A percentile compares a stretch with the other conserved stretches of the same genome.
Conservation (phyloP, 1,140 invertebrate species). For the Monomorium pharaonis region DNA sequence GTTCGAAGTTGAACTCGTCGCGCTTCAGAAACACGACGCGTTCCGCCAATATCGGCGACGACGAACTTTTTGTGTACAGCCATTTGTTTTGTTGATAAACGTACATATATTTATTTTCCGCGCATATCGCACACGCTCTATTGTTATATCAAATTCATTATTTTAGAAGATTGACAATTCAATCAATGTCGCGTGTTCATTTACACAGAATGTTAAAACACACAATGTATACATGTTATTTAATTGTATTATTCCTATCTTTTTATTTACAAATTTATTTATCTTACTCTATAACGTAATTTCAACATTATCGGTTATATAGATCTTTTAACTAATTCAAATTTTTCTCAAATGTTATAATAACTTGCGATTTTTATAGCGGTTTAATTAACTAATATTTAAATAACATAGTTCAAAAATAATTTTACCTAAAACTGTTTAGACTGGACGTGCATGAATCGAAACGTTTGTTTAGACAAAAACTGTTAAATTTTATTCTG, state of each 20-base stretch:
- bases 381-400: neutral
- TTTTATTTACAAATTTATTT: neutral
- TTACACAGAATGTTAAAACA: neutral
- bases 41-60: slow-evolving; percentile 15
- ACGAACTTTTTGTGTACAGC: neutral
- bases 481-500: neutral
- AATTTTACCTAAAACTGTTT: neutral
- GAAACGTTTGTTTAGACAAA: neutral
- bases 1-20: slow-evolving; percentile 23
- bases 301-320: neutral
- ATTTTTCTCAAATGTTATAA: neutral
- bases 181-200: neutral
- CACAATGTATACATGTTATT: neutral
- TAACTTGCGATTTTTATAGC: neutral
- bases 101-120: neutral
- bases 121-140: neutral
- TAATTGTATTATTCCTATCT: neutral
- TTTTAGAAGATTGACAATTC: neutral
- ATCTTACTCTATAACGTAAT: neutral
- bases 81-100: slow-evolving; percentile 30
- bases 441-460: neutral
- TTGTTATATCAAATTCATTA: neutral
- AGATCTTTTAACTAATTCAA: neutral
- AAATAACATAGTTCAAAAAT: neutral
- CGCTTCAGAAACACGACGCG: neutral